A percentile compares a stretch with the other conserved stretches of the same genome.
phyloP scores from a whole-genome alignment of 2,113 vertebrate species.

The Ameiurus melas region DNA sequence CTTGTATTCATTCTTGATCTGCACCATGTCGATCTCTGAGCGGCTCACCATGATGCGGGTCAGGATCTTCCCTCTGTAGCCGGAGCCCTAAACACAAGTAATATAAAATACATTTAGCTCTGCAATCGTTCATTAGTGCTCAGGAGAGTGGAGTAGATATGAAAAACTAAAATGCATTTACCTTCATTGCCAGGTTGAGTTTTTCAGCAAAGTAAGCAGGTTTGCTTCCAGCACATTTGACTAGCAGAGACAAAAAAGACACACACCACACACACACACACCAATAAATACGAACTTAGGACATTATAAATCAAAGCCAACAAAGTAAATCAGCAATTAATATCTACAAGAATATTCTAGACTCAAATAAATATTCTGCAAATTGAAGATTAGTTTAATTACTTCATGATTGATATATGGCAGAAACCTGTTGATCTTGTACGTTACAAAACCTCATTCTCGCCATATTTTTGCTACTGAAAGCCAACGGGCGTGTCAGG shows the following conservation, averaged over 20 bases:
- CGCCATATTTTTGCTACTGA: not conserved
- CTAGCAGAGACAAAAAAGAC: slow-evolving; percentile 67
- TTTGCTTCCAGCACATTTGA: slow-evolving; percentile 85
- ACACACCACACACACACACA: too few species aligned
- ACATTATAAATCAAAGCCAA: too few species aligned
- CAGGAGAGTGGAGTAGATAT: not conserved
- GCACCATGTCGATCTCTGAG: slow-evolving; percentile 86
- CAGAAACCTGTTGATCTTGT: not conserved
- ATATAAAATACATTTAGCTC: not conserved
- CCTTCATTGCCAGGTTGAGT: slow-evolving; percentile 89
- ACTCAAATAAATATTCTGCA: not conserved
- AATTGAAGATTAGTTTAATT: too few species aligned
- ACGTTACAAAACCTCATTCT: not conserved
- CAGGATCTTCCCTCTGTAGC: slow-evolving; percentile 76
- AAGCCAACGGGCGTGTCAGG: not conserved
- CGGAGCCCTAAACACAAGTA: slow-evolving; percentile 71
- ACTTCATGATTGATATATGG: not conserved
- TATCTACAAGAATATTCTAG: not conserved
- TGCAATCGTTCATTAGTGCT: not conserved
- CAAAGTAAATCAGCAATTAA: too few species aligned
- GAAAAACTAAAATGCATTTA: slow-evolving; percentile 54
- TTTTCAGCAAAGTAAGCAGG: slow-evolving; percentile 90
- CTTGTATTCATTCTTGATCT: slow-evolving; percentile 85
- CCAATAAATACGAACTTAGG: not conserved
- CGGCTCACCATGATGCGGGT: slow-evolving; percentile 90